These are phyloP conservation scores for Loxodonta africana DNA, from an alignment of 2,113 vertebrate species.

Conservation along the genomic window DNA sequence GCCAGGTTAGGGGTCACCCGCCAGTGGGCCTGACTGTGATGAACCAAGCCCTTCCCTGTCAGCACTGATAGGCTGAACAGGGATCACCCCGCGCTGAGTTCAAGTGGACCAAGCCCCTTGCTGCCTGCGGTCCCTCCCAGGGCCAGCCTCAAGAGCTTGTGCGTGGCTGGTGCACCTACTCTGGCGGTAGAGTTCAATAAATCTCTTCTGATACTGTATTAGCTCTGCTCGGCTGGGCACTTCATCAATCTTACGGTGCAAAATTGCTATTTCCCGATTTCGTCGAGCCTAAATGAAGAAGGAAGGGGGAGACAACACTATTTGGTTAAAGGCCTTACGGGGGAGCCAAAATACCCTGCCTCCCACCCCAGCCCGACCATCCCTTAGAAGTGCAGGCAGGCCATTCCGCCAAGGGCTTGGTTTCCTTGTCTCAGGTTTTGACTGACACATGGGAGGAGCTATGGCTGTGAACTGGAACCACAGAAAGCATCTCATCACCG, in stretches of 20 bases:
- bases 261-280: slow-evolving; percentile 97
- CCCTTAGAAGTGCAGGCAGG: background rate
- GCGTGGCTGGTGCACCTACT: slow-evolving; percentile 89
- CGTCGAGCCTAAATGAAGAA: slow-evolving; percentile 93
- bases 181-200: slow-evolving; percentile 98
- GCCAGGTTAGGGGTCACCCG: background rate
- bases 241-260: slow-evolving; percentile 98
- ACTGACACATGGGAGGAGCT: background rate
- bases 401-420: background rate
- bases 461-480: background rate
- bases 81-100: background rate
- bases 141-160: slow-evolving; percentile 59
- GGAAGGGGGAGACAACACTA: background rate
- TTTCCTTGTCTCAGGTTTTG: background rate
- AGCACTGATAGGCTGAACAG: background rate
- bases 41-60: background rate
- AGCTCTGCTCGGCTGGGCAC: slow-evolving; percentile 98
- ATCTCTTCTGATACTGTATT: slow-evolving; percentile 99
- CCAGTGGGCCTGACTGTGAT: background rate
- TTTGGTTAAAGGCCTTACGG: background rate
- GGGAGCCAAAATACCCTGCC: background rate
- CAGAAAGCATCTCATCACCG: background rate
- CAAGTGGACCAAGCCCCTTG: background rate
- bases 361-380: background rate
- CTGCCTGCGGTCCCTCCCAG: background rate